phyloP scores from a whole-genome alignment of 2,888 invertebrate genomes.

The Sisyra terminalis region DNA sequence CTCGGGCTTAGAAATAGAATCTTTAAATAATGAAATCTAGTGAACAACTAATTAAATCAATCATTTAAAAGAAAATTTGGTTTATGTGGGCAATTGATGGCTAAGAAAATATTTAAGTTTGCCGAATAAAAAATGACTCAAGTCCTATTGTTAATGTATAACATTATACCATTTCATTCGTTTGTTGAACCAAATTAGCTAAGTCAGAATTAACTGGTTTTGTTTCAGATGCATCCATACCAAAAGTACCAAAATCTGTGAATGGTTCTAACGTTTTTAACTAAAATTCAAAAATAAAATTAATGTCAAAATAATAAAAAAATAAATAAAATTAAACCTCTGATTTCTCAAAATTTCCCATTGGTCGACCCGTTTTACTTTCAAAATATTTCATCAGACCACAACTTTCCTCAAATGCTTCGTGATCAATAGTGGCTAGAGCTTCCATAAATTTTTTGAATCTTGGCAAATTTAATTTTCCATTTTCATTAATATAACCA shows the following conservation, averaged over 20 bases:
- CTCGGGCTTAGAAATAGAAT: too few species aligned
- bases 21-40: too few species aligned
- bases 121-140: too few species aligned
- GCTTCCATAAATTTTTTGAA: constrained; percentile 75
- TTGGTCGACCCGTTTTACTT: constrained; percentile 52
- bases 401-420: constrained; percentile 57
- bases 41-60: too few species aligned
- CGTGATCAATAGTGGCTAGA: constrained; percentile 52
- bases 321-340: not conserved
- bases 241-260: constrained; percentile 30
- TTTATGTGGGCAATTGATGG: too few species aligned
- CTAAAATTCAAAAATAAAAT: constrained; percentile 8
- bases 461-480: constrained; percentile 61
- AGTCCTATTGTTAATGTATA: too few species aligned
- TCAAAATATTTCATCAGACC: constrained; percentile 76
- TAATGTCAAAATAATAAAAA: not conserved
- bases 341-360: constrained; percentile 25
- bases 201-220: constrained; percentile 32
- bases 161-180: constrained; percentile 45
- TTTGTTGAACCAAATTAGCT: constrained; percentile 42
- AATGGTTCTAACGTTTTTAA: constrained; percentile 4
- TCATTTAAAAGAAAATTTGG: too few species aligned
- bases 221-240: constrained; percentile 28
- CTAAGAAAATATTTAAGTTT: too few species aligned
- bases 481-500: constrained; percentile 87